phyloP scores from a whole-genome alignment of 2,888 invertebrate species.

The Spicauda simplicius region DNA sequence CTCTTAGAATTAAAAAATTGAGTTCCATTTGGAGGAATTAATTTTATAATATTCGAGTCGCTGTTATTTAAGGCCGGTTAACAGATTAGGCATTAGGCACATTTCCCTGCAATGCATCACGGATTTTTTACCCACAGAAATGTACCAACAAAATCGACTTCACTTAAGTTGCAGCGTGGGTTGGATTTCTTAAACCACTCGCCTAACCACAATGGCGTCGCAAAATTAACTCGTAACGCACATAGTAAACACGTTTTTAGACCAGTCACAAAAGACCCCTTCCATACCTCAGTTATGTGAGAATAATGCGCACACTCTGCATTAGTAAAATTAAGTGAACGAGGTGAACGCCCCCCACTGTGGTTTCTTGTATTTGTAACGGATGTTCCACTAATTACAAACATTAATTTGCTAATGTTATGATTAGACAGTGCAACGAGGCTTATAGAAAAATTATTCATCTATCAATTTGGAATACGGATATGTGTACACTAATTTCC shows the following conservation, averaged over 20 bases:
- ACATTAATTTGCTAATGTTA: slow-evolving; percentile 29
- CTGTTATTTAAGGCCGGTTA: too few species aligned
- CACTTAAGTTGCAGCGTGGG: neutral
- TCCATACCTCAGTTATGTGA: slow-evolving; percentile 45
- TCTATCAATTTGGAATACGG: neutral
- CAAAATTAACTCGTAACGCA: slow-evolving; percentile 36
- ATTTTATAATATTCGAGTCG: too few species aligned
- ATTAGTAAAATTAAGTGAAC: slow-evolving; percentile 44
- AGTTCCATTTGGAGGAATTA: too few species aligned
- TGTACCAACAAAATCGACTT: neutral
- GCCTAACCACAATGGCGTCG: slow-evolving; percentile 33
- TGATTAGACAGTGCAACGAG: slow-evolving; percentile 22
- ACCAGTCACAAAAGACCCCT: slow-evolving; percentile 43
- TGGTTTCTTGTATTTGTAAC: slow-evolving; percentile 28
- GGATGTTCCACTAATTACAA: slow-evolving; percentile 28
- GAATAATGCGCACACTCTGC: slow-evolving; percentile 45
- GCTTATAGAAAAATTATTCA: slow-evolving; percentile 3
- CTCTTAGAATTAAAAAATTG: too few species aligned
- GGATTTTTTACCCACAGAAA: neutral
- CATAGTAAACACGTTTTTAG: slow-evolving; percentile 45
- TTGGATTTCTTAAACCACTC: slow-evolving; percentile 4
- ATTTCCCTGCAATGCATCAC: too few species aligned
- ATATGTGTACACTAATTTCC: neutral
- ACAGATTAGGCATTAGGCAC: neutral
- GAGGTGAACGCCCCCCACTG: slow-evolving; percentile 37